Evolutionary conservation across 2,113 vertebrate genomes (phyloP), one percentile per base, ranked within the genome.

Genomic region (Rhinopomastus cyanomelas): DNA sequence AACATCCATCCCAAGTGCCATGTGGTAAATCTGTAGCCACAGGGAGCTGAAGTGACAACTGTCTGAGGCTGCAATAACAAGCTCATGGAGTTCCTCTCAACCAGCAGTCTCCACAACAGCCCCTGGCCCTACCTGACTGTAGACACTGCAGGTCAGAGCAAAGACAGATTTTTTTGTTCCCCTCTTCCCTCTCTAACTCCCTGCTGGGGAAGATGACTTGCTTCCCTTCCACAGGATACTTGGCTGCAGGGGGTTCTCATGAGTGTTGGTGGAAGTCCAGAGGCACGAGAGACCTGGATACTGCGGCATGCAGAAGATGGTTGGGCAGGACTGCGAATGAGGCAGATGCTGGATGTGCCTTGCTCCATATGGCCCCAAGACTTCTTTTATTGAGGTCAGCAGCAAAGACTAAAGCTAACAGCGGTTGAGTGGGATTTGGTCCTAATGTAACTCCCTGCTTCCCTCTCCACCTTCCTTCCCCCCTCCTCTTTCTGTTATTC

Each of bases 1-100:
- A 91, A 62, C 48, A 68, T 87, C 90, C 77, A 76, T 81, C 69
- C 32, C 59, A 55, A 90, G 69, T 90, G 90, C 93, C 84, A 87
- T 0, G 0, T 0, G 0, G 66, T 52, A 88, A 88, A 92, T 86
- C 64, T 78, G 59, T 88, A 81, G 80, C 14, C 7, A 79, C 86
- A 5, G 16, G 75, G 77, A 96, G 56, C 74, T 68, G 86, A 92
- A 95, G 74, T 74, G 81, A 69, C 0, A 19, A n/a, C 36, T 86
- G 67, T 87, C 74, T 69, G 51, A 18, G 42, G 55, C 59, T 5
- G 2, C 26, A 78, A 75, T 18, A 61, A 91, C 73, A 68, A 78
- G n/a, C 61, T 81, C 46, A 53, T 32, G 73, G 74, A 61, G 66
- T 55, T 84, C 37, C 86, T 81, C 69, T 67, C 44, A 65, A 81